phyloP scores from a whole-genome alignment of 2,888 invertebrate species.

The Yponomeuta evonymella region DNA sequence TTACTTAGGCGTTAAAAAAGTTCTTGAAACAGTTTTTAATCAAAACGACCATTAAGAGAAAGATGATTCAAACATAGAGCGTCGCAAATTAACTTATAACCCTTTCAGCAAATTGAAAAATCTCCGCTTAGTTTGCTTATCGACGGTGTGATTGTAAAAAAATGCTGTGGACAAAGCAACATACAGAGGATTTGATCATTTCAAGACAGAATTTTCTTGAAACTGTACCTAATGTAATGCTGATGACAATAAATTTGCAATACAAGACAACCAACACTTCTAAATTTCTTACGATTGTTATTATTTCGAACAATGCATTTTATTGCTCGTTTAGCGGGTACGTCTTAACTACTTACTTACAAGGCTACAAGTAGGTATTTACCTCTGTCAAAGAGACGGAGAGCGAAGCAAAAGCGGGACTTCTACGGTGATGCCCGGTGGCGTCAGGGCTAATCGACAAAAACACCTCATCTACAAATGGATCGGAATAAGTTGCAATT shows the following conservation, averaged over 20 bases:
- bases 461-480: conserved; percentile 72
- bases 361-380: too few relatives aligned
- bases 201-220: too few relatives aligned
- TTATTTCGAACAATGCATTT: too few relatives aligned
- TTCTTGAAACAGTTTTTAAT: not conserved
- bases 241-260: too few relatives aligned
- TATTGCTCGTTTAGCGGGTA: too few relatives aligned
- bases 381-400: too few relatives aligned
- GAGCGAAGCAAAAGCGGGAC: too few relatives aligned
- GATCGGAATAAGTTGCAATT: conserved; percentile 68
- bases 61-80: conserved; percentile 3
- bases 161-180: not conserved
- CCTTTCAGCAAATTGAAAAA: conserved; percentile 12
- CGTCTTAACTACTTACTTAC: too few relatives aligned
- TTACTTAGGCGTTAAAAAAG: not conserved
- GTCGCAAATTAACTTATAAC: conserved; percentile 3
- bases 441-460: conserved; percentile 47
- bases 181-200: too few relatives aligned
- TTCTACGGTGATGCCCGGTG: conserved; percentile 11
- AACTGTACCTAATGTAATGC: too few relatives aligned
- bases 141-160: not conserved
- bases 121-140: not conserved
- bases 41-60: not conserved
- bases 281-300: too few relatives aligned
- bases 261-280: too few relatives aligned